A percentile compares a stretch with the other conserved stretches of the same genome.
Conservation (phyloP, 2,888 invertebrate species). For the Drosophila infuscata region DNA sequence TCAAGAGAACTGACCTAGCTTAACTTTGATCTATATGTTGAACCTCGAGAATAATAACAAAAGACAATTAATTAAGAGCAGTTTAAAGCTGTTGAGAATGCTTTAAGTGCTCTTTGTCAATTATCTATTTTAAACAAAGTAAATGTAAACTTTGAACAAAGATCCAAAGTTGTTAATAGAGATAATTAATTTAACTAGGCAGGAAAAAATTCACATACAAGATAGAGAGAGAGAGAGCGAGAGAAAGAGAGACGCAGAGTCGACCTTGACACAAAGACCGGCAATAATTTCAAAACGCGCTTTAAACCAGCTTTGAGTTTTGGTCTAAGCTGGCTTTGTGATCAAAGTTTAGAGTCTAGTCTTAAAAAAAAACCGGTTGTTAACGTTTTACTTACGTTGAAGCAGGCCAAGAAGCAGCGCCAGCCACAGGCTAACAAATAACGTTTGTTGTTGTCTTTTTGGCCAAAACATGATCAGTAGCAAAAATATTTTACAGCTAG, state of each 20-base stretch:
- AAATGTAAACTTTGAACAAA: background rate
- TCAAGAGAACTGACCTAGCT: slow-evolving; percentile 44
- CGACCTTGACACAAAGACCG: slow-evolving; percentile 83
- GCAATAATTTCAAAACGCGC: slow-evolving; percentile 45
- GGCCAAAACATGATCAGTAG: slow-evolving; percentile 72
- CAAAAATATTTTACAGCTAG: slow-evolving; percentile 34
- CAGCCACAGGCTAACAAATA: slow-evolving; percentile 60
- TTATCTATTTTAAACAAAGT: background rate
- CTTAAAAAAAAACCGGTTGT: slow-evolving; percentile 23
- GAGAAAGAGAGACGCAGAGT: slow-evolving; percentile 22
- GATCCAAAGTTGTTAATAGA: background rate
- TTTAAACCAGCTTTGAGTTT: slow-evolving; percentile 30
- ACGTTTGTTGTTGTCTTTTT: slow-evolving; percentile 60
- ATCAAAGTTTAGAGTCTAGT: slow-evolving; percentile 39
- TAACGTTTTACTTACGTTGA: slow-evolving; percentile 58
- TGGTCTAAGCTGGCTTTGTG: slow-evolving; percentile 10
- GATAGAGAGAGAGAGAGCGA: background rate
- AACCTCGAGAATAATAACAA: background rate
- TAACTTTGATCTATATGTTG: slow-evolving; percentile 7
- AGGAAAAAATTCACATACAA: slow-evolving; percentile 6
- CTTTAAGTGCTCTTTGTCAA: background rate
- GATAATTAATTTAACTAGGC: slow-evolving; percentile 6
- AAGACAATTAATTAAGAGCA: slow-evolving; percentile 16
- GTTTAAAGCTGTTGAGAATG: slow-evolving; percentile 6
- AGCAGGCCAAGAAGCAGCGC: slow-evolving; percentile 59